Evolutionary conservation across 2,888 invertebrate species (phyloP).

Genomic region (Ectemnius continuus): DNA sequence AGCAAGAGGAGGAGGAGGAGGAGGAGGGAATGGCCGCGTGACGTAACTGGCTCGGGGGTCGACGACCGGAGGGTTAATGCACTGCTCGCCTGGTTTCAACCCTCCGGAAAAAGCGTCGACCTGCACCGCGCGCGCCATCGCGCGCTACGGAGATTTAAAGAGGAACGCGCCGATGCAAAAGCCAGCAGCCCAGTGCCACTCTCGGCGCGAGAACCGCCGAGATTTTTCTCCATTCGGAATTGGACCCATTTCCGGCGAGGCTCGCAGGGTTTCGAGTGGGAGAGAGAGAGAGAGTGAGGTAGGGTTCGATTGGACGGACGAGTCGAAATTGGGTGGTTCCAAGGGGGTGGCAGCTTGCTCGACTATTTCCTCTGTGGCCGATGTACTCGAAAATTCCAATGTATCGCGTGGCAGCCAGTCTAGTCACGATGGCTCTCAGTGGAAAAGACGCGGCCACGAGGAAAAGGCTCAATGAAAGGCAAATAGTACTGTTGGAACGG

Average conservation of each 20-base stretch:
- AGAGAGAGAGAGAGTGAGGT: neutral
- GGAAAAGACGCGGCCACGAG: no score
- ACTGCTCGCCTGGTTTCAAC: conserved; percentile 71
- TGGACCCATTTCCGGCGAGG: neutral
- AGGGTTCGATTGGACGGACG: neutral
- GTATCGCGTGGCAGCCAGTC: no score
- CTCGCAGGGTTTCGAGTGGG: neutral
- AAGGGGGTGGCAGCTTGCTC: neutral
- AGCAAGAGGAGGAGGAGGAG: conserved; percentile 38
- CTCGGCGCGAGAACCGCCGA: neutral
- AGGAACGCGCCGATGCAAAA: conserved; percentile 34
- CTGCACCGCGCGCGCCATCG: conserved; percentile 48
- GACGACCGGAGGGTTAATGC: conserved; percentile 76
- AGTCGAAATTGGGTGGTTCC: neutral
- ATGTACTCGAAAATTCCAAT: no score
- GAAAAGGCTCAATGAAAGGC: no score
- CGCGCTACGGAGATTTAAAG: conserved; percentile 49
- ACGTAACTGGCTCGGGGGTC: conserved; percentile 75
- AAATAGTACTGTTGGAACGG: no score
- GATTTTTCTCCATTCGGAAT: neutral
- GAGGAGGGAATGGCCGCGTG: conserved; percentile 59
- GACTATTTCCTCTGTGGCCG: no score
- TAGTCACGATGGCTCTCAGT: no score
- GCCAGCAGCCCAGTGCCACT: neutral
- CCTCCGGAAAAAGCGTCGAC: conserved; percentile 66